phyloP scores from a whole-genome alignment of 2,888 invertebrate genomes.

The Hemithea aestivaria region DNA sequence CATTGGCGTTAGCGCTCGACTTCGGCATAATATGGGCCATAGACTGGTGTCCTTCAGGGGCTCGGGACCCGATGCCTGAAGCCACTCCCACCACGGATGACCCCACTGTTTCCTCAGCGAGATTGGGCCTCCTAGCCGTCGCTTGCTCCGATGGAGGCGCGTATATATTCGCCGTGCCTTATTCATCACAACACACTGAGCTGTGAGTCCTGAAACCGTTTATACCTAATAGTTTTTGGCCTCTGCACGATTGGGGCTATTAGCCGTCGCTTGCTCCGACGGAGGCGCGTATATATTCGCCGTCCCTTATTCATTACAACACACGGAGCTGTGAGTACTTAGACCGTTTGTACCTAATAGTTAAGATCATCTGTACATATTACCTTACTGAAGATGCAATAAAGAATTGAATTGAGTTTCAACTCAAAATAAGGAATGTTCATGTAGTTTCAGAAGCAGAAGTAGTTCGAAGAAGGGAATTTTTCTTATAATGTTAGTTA shows the following conservation, averaged over 20 bases:
- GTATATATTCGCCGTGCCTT: conserved; percentile 81
- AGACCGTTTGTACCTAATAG: no score
- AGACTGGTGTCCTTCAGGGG: conserved; percentile 89
- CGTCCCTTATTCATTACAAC: conserved; percentile 69
- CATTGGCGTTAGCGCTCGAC: conserved; percentile 80
- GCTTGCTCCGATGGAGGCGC: conserved; percentile 83
- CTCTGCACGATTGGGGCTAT: conserved; percentile 78
- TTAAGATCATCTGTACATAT: no score
- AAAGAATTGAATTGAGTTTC: no score
- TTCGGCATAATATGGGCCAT: conserved; percentile 83
- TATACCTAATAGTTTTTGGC: no score
- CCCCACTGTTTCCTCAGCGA: conserved; percentile 16
- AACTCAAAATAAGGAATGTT: no score
- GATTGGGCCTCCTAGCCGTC: conserved; percentile 84
- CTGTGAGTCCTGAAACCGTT: conserved; percentile 43
- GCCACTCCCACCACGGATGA: background rate
- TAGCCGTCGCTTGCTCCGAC: conserved; percentile 84
- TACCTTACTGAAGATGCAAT: no score
- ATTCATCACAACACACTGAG: conserved; percentile 47
- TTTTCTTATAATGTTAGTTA: no score
- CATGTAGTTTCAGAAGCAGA: no score
- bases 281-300: conserved; percentile 81
- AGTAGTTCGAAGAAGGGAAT: no score
- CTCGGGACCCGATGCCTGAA: conserved; percentile 59
- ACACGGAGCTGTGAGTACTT: conserved; percentile 38